These are phyloP conservation scores for Spondyliosoma cantharus DNA, from an alignment of 2,797 vertebrate species.

Conservation along the genomic window DNA sequence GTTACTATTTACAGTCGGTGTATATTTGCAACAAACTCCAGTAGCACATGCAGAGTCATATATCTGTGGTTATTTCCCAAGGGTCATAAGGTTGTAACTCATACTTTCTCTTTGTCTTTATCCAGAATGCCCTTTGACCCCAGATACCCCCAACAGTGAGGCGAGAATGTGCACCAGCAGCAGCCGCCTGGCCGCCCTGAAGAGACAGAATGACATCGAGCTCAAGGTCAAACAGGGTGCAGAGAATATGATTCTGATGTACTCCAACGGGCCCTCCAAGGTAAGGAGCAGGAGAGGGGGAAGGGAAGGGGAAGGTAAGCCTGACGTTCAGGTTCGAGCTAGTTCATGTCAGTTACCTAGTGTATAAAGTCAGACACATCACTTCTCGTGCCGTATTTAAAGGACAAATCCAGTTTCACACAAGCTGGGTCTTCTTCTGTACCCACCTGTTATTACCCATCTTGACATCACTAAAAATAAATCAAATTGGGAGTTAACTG, in stretches of 20 bases:
- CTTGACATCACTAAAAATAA: not conserved
- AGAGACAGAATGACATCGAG: constrained; percentile 97
- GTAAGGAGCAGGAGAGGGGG: constrained; percentile 73
- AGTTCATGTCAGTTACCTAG: constrained; percentile 11
- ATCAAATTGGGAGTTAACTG: not conserved
- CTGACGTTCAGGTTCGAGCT: constrained; percentile 27
- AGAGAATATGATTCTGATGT: constrained; percentile 99
- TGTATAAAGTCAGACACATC: not conserved
- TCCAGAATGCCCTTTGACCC: constrained; percentile 93
- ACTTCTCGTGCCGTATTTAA: not conserved
- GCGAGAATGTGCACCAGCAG: constrained; percentile 89
- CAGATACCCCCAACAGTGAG: constrained; percentile 95
- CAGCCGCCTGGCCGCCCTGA: constrained; percentile 91
- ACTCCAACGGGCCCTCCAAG: constrained; percentile 96
- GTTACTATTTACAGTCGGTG: constrained; percentile 44
- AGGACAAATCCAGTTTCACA: not conserved
- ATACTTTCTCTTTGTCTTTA: constrained; percentile 6
- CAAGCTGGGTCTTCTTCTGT: not conserved
- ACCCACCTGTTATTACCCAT: not conserved
- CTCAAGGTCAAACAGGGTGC: constrained; percentile 98
- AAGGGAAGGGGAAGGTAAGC: constrained; percentile 9
- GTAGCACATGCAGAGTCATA: not conserved
- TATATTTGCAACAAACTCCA: constrained; percentile 44
- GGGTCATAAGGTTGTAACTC: not conserved
- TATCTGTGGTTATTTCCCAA: constrained; percentile 35